Evolutionary conservation across 2,113 vertebrate genomes (phyloP).

Genomic region (Phyllopteryx taeniolatus): DNA sequence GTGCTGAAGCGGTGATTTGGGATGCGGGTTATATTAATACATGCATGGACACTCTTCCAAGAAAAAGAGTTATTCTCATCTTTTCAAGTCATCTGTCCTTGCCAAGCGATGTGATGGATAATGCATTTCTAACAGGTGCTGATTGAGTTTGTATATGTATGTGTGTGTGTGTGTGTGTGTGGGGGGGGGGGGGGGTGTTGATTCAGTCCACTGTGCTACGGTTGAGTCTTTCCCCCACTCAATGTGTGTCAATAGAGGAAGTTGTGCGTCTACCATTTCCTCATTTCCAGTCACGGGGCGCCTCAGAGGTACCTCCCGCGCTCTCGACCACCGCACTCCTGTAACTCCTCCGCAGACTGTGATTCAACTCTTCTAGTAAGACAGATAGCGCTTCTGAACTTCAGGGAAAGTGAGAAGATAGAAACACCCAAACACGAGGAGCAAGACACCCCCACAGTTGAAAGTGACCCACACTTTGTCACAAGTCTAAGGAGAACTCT

Average conservation of each 20-base stretch:
- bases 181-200: neutral
- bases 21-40: conserved; percentile 9
- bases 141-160: neutral
- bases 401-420: conserved; percentile 65
- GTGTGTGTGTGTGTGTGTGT: neutral
- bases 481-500: conserved; percentile 42
- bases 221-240: conserved; percentile 59
- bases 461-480: conserved; percentile 48
- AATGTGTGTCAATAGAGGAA: conserved; percentile 74
- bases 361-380: conserved; percentile 69
- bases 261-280: conserved; percentile 67
- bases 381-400: conserved; percentile 39
- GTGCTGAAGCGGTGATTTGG: conserved; percentile 43
- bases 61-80: conserved; percentile 26
- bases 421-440: conserved; percentile 47
- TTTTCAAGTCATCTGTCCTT: neutral
- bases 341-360: conserved; percentile 31
- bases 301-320: conserved; percentile 33
- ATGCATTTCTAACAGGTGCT: neutral
- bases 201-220: conserved; percentile 33
- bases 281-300: conserved; percentile 68
- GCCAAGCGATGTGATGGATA: neutral
- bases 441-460: conserved; percentile 11
- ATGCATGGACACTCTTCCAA: conserved; percentile 42
- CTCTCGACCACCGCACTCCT: conserved; percentile 64